Conservation (phyloP, 2,797 vertebrate genomes). For the Vultur gryphus region DNA sequence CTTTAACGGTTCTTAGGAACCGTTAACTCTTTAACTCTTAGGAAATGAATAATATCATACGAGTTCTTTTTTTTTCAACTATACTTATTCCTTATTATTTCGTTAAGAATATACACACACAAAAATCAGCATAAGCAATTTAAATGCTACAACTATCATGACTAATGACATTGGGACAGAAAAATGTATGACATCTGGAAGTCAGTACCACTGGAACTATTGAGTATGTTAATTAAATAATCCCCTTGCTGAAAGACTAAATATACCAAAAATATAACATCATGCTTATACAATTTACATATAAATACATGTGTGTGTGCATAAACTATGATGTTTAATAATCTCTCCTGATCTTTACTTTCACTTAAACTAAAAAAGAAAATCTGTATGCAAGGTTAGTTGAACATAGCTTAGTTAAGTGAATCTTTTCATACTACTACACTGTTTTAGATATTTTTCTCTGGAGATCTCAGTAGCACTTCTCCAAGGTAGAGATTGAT, state of each 20-base stretch:
- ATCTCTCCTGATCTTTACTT: not conserved
- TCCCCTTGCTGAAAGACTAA: not conserved
- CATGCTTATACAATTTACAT: not conserved
- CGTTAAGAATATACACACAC: not conserved
- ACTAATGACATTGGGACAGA: not conserved
- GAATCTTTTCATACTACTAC: not conserved
- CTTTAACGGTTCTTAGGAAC: not conserved
- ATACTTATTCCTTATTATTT: not conserved
- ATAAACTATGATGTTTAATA: not conserved
- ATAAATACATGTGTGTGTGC: not conserved
- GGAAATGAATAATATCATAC: not conserved
- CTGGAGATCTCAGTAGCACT: not conserved
- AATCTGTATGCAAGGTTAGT: not conserved
- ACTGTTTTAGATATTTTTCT: not conserved
- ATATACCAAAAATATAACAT: not conserved
- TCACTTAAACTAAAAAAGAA: not conserved
- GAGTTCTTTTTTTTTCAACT: not conserved
- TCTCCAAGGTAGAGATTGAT: not conserved
- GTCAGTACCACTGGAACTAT: not conserved
- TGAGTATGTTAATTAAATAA: not conserved
- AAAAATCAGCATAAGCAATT: not conserved
- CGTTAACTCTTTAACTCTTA: not conserved
- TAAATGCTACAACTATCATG: not conserved
- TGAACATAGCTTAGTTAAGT: not conserved
- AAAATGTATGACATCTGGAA: not conserved